Percentiles rank a stretch among this genome's conserved stretches.
Conservation (phyloP, 2,888 invertebrate genomes). For the Heliothis peltigera region DNA sequence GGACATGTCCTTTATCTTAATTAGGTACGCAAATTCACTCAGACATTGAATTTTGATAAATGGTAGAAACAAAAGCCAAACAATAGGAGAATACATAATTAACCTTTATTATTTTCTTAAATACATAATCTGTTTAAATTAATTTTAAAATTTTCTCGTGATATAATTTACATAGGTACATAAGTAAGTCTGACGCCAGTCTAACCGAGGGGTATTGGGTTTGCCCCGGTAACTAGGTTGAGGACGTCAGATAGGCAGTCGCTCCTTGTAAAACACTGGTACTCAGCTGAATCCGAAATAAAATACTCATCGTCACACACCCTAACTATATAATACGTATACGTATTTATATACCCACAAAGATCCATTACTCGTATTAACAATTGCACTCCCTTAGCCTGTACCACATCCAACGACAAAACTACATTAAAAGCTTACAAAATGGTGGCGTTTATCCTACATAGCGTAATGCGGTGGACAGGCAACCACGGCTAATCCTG, state of each 20-base stretch:
- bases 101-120: neutral
- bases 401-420: constrained; percentile 19
- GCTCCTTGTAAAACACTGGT: too few species aligned
- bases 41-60: neutral
- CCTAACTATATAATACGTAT: too few species aligned
- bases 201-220: too few species aligned
- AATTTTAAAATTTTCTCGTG: neutral
- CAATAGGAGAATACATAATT: neutral
- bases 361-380: too few species aligned
- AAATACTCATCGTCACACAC: too few species aligned
- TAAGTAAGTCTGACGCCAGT: too few species aligned
- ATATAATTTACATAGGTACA: neutral
- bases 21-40: neutral
- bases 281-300: too few species aligned
- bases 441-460: constrained; percentile 38
- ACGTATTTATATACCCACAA: too few species aligned
- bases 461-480: constrained; percentile 48
- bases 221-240: too few species aligned
- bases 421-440: constrained; percentile 47
- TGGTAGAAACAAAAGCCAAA: neutral
- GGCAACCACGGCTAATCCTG: constrained; percentile 52
- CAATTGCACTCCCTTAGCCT: neutral
- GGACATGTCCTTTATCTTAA: too few species aligned
- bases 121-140: neutral
- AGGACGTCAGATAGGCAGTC: too few species aligned